These are phyloP conservation scores for Platypus cylindrus DNA, from an alignment of 2,888 invertebrate genomes.

Conservation along the genomic window DNA sequence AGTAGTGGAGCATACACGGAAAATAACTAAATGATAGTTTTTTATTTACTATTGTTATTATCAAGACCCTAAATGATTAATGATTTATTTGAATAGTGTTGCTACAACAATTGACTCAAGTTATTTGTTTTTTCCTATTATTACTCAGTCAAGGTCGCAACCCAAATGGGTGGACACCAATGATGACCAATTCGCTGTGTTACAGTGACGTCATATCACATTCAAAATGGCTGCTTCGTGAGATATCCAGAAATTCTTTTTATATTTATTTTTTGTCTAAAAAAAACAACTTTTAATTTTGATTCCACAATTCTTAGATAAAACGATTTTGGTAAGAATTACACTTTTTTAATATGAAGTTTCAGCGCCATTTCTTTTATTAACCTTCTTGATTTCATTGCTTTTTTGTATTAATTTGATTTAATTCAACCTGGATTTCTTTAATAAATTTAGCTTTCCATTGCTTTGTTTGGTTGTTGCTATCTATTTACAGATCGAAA, in stretches of 20 bases:
- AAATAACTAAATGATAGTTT: too few relatives aligned
- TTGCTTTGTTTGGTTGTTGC: conserved; percentile 6
- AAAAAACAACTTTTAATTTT: conserved; percentile 16
- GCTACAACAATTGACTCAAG: too few relatives aligned
- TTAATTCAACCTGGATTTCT: too few relatives aligned
- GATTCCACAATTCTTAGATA: conserved; percentile 10
- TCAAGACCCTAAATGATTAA: too few relatives aligned
- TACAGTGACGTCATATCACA: background rate
- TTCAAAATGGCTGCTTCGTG: conserved; percentile 19
- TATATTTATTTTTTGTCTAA: conserved; percentile 20
- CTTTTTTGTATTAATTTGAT: too few relatives aligned
- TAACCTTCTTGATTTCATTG: conserved; percentile 1
- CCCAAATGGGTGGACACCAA: conserved; percentile 9
- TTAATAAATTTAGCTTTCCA: too few relatives aligned
- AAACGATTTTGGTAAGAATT: conserved; percentile 11
- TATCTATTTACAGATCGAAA: conserved; percentile 14
- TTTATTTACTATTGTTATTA: too few relatives aligned
- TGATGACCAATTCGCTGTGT: conserved; percentile 8
- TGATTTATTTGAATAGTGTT: too few relatives aligned
- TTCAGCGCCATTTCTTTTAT: too few relatives aligned
- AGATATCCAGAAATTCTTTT: conserved; percentile 17
- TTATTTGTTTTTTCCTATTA: conserved; percentile 9
- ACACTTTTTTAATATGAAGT: too few relatives aligned
- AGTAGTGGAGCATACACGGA: too few relatives aligned
- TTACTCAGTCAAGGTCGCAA: conserved; percentile 9